These are phyloP conservation scores for Pachydiplax longipennis DNA, from an alignment of 2,888 invertebrate genomes.

Conservation along the genomic window DNA sequence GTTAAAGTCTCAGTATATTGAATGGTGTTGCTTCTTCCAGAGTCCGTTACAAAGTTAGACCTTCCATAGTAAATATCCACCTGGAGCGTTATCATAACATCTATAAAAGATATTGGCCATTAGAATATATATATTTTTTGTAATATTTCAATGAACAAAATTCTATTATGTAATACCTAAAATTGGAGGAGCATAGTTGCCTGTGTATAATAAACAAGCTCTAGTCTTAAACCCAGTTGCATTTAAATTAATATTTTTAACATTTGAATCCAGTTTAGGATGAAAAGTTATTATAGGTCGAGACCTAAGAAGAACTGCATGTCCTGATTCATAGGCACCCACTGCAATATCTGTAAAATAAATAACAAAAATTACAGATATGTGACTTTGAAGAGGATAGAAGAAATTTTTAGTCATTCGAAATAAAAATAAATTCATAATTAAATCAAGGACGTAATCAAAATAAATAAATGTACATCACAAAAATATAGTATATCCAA, in stretches of 20 bases:
- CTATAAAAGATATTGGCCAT: not conserved
- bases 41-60: slow-evolving; percentile 2
- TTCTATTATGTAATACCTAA: not conserved
- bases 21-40: not conserved
- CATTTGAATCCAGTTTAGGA: slow-evolving; percentile 48
- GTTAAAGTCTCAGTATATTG: not conserved
- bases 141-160: not conserved
- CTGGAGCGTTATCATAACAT: slow-evolving; percentile 12
- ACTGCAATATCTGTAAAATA: slow-evolving; percentile 64
- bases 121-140: not conserved
- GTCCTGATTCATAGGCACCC: slow-evolving; percentile 67
- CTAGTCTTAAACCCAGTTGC: slow-evolving; percentile 51
- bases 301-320: slow-evolving; percentile 64
- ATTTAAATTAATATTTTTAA: slow-evolving; percentile 41
- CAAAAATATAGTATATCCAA: too few relatives aligned
- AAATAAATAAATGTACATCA: too few relatives aligned
- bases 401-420: too few relatives aligned
- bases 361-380: not conserved
- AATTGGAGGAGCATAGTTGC: slow-evolving; percentile 50
- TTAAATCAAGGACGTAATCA: too few relatives aligned
- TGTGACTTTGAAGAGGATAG: not conserved
- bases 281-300: slow-evolving; percentile 56
- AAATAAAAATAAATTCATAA: too few relatives aligned
- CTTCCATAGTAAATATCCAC: slow-evolving; percentile 27
- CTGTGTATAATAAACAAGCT: slow-evolving; percentile 53